Evolutionary conservation across 2,113 vertebrate genomes (phyloP).

Genomic region (Puntigrus tetrazona): DNA sequence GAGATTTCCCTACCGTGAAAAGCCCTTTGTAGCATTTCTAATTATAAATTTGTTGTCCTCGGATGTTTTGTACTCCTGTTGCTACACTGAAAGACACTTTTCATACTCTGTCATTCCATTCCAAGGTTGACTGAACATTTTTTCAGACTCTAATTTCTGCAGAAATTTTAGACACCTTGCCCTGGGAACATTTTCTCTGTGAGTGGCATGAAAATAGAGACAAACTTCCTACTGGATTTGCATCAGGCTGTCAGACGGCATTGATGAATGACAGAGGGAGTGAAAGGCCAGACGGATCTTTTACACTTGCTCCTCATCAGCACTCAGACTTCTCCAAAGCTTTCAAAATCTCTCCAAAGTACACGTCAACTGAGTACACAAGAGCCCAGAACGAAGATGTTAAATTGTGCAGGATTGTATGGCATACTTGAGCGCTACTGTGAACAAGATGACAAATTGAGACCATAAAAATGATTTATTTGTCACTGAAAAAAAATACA

Average conservation of each 20-base stretch:
- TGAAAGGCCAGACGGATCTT: slow-evolving; percentile 29
- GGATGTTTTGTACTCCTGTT: not conserved
- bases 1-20: slow-evolving; percentile 6
- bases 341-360: slow-evolving; percentile 10
- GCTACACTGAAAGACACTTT: not conserved
- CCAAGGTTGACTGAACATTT: slow-evolving; percentile 17
- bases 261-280: slow-evolving; percentile 3
- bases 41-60: slow-evolving; percentile 41
- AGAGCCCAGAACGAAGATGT: not conserved
- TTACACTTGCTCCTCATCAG: slow-evolving; percentile 20
- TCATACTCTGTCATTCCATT: not conserved
- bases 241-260: slow-evolving; percentile 22
- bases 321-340: not conserved
- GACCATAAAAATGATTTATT: slow-evolving; percentile 11
- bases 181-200: not conserved
- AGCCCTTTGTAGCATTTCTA: slow-evolving; percentile 26
- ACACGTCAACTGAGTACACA: not conserved
- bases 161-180: slow-evolving; percentile 15
- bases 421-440: not conserved
- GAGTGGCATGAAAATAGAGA: not conserved
- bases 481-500: not conserved
- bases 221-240: slow-evolving; percentile 10
- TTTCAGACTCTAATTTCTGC: slow-evolving; percentile 18
- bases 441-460: not conserved
- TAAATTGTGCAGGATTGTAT: slow-evolving; percentile 1